Evolutionary conservation across 2,797 vertebrate genomes (phyloP), one percentile per base, ranked within the genome.

Genomic region (Oreochromis mossambicus): DNA sequence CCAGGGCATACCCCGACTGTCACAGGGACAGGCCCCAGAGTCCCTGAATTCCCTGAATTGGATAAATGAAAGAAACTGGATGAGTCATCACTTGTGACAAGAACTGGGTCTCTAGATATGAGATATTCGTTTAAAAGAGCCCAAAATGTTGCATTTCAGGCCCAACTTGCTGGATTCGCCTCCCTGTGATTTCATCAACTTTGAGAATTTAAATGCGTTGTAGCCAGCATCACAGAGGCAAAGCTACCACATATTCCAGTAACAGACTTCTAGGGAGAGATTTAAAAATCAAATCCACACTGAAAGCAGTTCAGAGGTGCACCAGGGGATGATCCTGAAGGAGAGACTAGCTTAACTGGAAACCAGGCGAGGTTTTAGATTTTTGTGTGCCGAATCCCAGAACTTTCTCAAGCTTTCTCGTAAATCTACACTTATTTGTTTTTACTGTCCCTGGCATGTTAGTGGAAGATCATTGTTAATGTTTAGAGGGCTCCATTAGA

Each of bases 401-500:
- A 75, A 50, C 43, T 50, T 12, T 73, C 66, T 36, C 10, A 0
- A 19, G 48, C 24, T 13, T 50, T 21, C 19, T 63, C 11, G 4
- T 38, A 63, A 75, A 32, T 66, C 19, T 38, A 32, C 24, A 46
- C 48, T 38, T 52, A n/a, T 41, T 54, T 43, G 48, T 56, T 52
- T 38, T 15, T 58, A 24, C 26, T 13, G 9, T 29, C 43, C 15
- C 70, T 13, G 26, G 70, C 10, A 50, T 75, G 41, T 55, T 38
- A 78, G 70, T 21, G 26, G 46, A 38, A 77, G 2, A 19, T 70
- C 51, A 17, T 10, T 13, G 75, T 38, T 79, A 78, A 66, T 43
- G 85, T 51, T 73, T 80, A 56, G 63, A 78, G 32, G 34, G n/a
- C 56, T 19, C 43, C 75, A 70, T 83, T 82, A 66, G 38, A 83